Conservation (phyloP, 2,113 vertebrate genomes). For the Erpornis zantholeuca region DNA sequence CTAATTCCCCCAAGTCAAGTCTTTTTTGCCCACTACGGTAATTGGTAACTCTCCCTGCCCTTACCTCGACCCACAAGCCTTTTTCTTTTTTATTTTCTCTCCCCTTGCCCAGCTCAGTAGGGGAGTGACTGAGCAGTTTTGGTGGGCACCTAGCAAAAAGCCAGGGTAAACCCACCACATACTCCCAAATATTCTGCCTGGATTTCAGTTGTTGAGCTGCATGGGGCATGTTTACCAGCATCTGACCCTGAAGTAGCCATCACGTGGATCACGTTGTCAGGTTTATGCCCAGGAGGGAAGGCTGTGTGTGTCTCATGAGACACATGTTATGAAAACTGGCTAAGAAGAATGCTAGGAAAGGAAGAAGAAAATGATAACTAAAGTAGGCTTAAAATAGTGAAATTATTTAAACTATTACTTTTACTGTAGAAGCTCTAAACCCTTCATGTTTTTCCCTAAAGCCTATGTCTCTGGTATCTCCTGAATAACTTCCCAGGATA, state of each 20-base stretch:
- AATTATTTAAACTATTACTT: background rate
- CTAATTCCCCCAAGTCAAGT: fast-evolving
- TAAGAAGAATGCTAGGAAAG: background rate
- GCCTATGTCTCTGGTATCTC: background rate
- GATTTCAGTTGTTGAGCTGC: background rate
- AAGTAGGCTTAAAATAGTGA: background rate
- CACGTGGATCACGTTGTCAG: background rate
- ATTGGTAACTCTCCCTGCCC: background rate
- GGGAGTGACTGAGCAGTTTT: background rate
- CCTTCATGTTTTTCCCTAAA: background rate
- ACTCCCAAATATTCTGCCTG: background rate
- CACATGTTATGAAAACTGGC: background rate
- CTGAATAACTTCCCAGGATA: background rate
- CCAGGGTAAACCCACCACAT: background rate
- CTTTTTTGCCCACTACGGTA: background rate
- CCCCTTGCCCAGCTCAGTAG: background rate
- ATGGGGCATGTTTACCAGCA: background rate
- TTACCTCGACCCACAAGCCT: fast-evolving
- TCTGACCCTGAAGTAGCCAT: background rate
- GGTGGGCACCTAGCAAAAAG: background rate
- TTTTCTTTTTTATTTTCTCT: background rate
- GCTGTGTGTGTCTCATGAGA: background rate
- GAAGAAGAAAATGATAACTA: background rate
- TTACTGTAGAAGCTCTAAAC: background rate
- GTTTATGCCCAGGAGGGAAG: background rate